These are phyloP conservation scores for Phenacoccus solenopsis DNA, from an alignment of 1,140 invertebrate genomes.

Conservation along the genomic window DNA sequence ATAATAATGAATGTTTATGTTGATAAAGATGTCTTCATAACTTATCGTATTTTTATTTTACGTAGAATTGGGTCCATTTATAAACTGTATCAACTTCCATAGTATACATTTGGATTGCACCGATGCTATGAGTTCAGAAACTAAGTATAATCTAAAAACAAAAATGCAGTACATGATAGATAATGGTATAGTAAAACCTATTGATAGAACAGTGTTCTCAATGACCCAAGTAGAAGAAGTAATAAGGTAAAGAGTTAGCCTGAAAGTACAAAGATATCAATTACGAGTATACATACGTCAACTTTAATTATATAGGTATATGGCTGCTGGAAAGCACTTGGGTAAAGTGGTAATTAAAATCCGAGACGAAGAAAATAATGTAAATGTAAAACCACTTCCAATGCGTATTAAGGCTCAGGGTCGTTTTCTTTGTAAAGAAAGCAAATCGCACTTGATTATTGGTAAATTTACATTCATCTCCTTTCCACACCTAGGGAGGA, in stretches of 20 bases:
- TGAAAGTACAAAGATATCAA: too few species aligned
- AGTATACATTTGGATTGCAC: not conserved
- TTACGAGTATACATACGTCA: too few species aligned
- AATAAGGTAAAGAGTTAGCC: too few species aligned
- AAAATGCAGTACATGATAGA: not conserved
- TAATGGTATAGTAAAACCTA: not conserved
- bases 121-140: not conserved
- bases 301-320: not conserved
- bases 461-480: too few species aligned
- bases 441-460: not conserved
- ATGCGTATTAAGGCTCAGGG: conserved; percentile 38
- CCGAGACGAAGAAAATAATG: conserved; percentile 37
- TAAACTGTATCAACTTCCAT: not conserved
- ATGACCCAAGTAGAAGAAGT: not conserved
- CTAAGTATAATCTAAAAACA: not conserved
- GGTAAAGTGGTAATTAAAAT: conserved; percentile 72
- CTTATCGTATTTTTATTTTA: too few species aligned
- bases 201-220: not conserved
- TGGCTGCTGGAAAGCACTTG: conserved; percentile 50
- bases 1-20: too few species aligned
- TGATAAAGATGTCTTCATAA: too few species aligned
- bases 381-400: conserved; percentile 25
- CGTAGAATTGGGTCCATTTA: not conserved
- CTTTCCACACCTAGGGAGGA: too few species aligned
- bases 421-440: conserved; percentile 32